Evolutionary conservation across 2,113 vertebrate species (phyloP), one percentile per base, ranked within the genome.

Genomic region (Empidonax traillii): DNA sequence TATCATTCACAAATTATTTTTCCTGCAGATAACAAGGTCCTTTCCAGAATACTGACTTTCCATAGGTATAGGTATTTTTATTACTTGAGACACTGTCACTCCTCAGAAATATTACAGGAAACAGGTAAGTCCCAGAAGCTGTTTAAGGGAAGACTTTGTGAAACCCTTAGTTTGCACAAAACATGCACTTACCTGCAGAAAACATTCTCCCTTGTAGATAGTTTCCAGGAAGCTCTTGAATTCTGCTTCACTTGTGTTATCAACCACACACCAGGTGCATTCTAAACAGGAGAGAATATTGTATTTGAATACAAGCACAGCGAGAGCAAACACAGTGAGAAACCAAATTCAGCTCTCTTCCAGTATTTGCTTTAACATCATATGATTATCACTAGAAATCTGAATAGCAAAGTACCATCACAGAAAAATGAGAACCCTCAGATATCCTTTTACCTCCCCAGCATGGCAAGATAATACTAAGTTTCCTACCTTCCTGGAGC

Each of bases 401-500:
- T 58, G 24, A 61, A 56, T 3, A 89, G 79, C 21, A 30, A 76
- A 73, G 33, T 31, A 46, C 37, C 17, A 23, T 8, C 63, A 41
- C 0, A 44, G 30, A 65, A 78, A 78, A 33, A 22, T 71, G 27
- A 74, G 89, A 86, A 88, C 51, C 27, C 49, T 79, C 61, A 79
- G n/a, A 51, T 3, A 55, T 25, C 30, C 24, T 81, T 85, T 85
- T 43, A 73, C 11, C 8, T 53, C 51, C 20, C 35, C 21, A 31
- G 18, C 25, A 55, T 16, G 27, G 24, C 25, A 67, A 46, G 8
- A 23, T 12, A 74, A 71, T 73, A 8, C 14, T 23, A 25, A 37
- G 12, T 68, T 82, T 82, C 87, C 68, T 98, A 99, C 99, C 99
- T 98, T 99, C 98, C 51, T 99, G 98, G 47, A 99, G 98, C 28